These are phyloP conservation scores for Diachasmimorpha longicaudata DNA, from an alignment of 1,140 invertebrate species.

Conservation along the genomic window DNA sequence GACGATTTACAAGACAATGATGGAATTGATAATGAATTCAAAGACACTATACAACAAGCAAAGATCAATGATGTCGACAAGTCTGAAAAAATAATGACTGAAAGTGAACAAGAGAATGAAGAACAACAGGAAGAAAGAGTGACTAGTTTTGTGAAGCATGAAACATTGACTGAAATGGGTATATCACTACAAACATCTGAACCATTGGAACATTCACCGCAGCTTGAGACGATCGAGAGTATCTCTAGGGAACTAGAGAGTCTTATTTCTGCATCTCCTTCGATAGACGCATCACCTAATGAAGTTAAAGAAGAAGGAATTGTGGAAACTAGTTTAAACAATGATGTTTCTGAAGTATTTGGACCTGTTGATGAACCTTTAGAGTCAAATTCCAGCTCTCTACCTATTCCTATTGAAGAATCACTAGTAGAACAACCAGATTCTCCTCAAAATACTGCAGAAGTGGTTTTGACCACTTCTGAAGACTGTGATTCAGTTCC, in stretches of 20 bases:
- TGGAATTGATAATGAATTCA: not conserved
- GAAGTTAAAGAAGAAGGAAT: not conserved
- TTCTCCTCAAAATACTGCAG: not conserved
- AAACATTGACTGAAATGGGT: not conserved
- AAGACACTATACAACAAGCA: not conserved
- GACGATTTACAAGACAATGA: conserved; percentile 2
- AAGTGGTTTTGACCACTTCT: not conserved
- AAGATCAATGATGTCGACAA: not conserved
- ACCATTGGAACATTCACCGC: conserved; percentile 22
- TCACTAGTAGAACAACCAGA: not conserved
- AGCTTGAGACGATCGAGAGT: conserved; percentile 51
- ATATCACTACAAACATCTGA: not conserved
- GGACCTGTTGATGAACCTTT: not conserved
- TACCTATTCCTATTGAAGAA: not conserved
- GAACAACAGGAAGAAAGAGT: not conserved
- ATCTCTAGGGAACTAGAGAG: conserved; percentile 50
- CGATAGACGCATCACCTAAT: not conserved
- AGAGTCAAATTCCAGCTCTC: not conserved
- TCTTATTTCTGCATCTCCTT: conserved; percentile 35
- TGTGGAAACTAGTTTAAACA: not conserved
- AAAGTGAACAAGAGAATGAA: conserved; percentile 12
- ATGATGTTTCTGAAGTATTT: not conserved
- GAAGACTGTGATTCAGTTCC: not conserved
- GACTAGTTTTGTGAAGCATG: not conserved
- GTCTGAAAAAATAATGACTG: conserved; percentile 11